A percentile compares a stretch with the other conserved stretches of the same genome.
phyloP scores from a whole-genome alignment of 2,797 vertebrate species.

The Acanthornis magna region DNA sequence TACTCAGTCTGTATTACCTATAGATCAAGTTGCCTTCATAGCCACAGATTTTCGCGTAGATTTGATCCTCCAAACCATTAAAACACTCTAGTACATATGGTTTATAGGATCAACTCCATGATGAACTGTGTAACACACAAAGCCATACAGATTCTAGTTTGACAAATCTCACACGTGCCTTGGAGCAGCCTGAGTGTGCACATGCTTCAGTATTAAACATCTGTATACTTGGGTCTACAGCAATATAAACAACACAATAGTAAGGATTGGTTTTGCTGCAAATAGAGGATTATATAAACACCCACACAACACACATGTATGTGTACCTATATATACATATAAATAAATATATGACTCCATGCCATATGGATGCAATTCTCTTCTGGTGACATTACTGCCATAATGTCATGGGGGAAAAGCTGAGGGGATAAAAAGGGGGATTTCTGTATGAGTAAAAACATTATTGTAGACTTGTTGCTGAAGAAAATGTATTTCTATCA shows the following conservation, averaged over 20 bases:
- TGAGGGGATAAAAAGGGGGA: not conserved
- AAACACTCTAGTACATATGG: not conserved
- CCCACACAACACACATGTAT: rapidly evolving
- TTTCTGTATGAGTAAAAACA: not conserved
- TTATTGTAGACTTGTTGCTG: not conserved
- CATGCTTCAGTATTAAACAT: not conserved
- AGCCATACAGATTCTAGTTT: not conserved
- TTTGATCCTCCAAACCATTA: not conserved
- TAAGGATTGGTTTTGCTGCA: not conserved
- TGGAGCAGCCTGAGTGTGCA: not conserved
- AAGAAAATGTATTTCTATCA: not conserved
- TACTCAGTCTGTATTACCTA: not conserved
- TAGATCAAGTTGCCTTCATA: not conserved
- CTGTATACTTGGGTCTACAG: not conserved
- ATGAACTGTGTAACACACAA: not conserved
- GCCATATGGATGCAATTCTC: not conserved
- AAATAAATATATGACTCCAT: not conserved
- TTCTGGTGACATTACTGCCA: not conserved
- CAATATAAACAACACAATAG: not conserved
- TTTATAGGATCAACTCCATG: not conserved
- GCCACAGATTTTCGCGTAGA: not conserved
- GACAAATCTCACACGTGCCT: not conserved
- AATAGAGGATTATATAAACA: not conserved
- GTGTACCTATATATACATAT: rapidly evolving
- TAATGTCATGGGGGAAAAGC: not conserved